Base-by-base conservation (phyloP, 2,888 invertebrate genomes). In the Dicyrtomina minuta region DNA sequence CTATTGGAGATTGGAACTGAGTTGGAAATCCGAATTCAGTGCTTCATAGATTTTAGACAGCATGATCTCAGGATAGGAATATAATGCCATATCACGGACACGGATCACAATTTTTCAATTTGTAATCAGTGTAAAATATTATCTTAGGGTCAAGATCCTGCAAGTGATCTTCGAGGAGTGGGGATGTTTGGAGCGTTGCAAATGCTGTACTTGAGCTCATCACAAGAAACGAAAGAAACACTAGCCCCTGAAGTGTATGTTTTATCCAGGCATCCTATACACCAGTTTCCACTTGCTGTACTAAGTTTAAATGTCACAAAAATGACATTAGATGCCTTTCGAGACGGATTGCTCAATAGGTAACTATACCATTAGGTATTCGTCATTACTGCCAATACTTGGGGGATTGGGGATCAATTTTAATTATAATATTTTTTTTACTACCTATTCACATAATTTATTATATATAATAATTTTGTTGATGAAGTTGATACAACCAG, bases 281-380 rank as follows among this genome's bases (percentile, higher is more conserved):
- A 84, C 82, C 83, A 85, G 77, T 85, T 85, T 79, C 85, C 85
- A 1, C 82, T 85, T 68, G 83, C 83, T 77, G 82, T 85, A n/a
- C 84, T 85, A 80, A 82, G 84, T 62, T 82, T 85, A 43, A 85
- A 85, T 76, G 81, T 85, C 33, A 83, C 84, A 2, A 80, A 83
- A 73, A 84, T 85, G 70, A 81, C 82, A 13, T 74, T 85, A 26
- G 83, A 84, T 75, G 80, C 82, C 10, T 79, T 85, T 26, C 77
- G 84, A 61, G 83, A 84, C 75, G 84, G 83, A 43, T 72, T 80
- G 15, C 79, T 85, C 20, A 85, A 85, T 76, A 82, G 81, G 83
- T 84, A 77, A 78, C 79, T 33, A 33, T 5, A 33, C 8, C 0
- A 39, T 33, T 33, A n/a, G 33, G 33, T 5, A 33, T 33, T 5